Evolutionary conservation across 2,113 vertebrate species (phyloP).

Genomic region (Channa argus): DNA sequence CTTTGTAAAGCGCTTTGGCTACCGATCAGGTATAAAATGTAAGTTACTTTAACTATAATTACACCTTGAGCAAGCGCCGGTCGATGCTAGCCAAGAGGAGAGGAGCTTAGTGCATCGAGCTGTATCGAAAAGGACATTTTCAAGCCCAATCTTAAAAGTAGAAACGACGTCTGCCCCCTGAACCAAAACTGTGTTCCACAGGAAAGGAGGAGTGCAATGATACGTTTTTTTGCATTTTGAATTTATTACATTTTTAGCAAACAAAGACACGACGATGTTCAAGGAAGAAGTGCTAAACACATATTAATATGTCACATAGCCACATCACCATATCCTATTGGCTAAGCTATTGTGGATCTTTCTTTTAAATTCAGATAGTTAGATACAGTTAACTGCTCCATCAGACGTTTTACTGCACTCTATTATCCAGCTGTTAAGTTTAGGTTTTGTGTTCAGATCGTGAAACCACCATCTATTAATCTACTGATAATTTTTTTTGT

Average conservation of each 20-base stretch:
- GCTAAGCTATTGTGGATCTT: slow-evolving; percentile 6
- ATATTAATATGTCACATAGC: slow-evolving; percentile 7
- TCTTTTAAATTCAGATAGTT: not conserved
- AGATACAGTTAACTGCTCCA: slow-evolving; percentile 26
- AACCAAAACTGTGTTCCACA: too few species aligned
- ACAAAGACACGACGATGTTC: slow-evolving; percentile 17
- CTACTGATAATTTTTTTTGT: slow-evolving; percentile 33
- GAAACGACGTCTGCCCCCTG: too few species aligned
- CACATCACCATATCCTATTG: slow-evolving; percentile 12
- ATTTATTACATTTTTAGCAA: slow-evolving; percentile 33
- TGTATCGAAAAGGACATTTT: too few species aligned
- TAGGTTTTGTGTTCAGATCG: slow-evolving; percentile 11
- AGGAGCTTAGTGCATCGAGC: too few species aligned
- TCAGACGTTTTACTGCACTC: slow-evolving; percentile 13
- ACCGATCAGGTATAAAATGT: too few species aligned
- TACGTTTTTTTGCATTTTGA: not conserved
- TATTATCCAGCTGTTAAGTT: slow-evolving; percentile 29
- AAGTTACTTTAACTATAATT: too few species aligned
- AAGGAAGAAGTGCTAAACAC: slow-evolving; percentile 4
- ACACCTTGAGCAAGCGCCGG: too few species aligned
- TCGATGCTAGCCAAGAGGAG: too few species aligned
- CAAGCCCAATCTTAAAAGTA: too few species aligned
- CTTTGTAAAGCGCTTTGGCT: too few species aligned
- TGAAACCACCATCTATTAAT: slow-evolving; percentile 26
- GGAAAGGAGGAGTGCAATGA: too few species aligned